Conservation (phyloP, 2,113 vertebrate genomes). For the Lepidothrix coronata region DNA sequence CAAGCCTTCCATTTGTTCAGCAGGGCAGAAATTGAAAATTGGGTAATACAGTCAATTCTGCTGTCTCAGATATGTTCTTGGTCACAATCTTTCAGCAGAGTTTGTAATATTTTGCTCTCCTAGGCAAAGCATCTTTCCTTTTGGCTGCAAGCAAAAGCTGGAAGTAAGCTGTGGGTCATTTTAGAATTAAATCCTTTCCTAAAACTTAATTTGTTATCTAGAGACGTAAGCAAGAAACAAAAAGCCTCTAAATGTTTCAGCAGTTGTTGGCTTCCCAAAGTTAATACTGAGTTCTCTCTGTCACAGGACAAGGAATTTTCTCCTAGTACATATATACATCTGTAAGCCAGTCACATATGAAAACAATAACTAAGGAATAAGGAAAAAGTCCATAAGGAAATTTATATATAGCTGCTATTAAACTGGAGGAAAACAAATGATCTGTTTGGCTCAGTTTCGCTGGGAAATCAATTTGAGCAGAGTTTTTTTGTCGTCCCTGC, state of each 20-base stretch:
- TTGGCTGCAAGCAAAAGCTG: neutral
- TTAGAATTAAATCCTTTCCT: neutral
- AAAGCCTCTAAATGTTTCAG: slow-evolving; percentile 4
- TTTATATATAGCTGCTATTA: slow-evolving; percentile 63
- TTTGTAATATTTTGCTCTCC: neutral
- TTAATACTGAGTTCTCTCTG: neutral
- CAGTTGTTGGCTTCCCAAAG: neutral
- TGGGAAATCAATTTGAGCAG: slow-evolving; percentile 54
- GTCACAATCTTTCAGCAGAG: neutral
- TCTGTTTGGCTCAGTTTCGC: slow-evolving; percentile 30
- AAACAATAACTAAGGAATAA: slow-evolving; percentile 55
- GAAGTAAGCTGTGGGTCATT: neutral
- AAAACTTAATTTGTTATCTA: slow-evolving; percentile 5
- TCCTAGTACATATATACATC: neutral
- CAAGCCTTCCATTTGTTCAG: neutral
- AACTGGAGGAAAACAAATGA: slow-evolving; percentile 45
- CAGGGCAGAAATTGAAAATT: neutral
- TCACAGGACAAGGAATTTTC: neutral
- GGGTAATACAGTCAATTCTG: neutral
- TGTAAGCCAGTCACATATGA: slow-evolving; percentile 40
- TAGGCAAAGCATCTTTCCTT: neutral
- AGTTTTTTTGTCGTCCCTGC: slow-evolving; percentile 29
- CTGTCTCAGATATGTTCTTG: neutral
- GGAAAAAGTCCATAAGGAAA: slow-evolving; percentile 51
- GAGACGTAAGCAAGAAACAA: neutral